Conservation (phyloP, 2,888 invertebrate genomes). For the Sphaeridia pumilis region DNA sequence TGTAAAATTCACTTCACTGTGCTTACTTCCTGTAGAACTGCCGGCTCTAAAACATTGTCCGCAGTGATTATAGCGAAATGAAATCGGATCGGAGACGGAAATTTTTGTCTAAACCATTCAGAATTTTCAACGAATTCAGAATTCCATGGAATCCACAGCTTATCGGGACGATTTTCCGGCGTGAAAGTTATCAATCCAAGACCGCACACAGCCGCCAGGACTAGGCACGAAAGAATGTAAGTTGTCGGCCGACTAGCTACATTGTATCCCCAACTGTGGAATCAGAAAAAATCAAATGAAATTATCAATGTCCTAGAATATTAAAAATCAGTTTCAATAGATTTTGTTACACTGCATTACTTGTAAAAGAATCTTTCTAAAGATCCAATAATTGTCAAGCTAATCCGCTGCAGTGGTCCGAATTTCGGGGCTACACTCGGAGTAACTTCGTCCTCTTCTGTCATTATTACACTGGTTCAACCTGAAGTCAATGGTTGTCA, state of each 20-base stretch:
- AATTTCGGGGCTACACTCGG: background rate
- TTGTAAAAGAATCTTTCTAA: slow-evolving; percentile 30
- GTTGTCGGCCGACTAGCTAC: slow-evolving; percentile 27
- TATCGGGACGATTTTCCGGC: slow-evolving; percentile 34
- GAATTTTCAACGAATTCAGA: slow-evolving; percentile 37
- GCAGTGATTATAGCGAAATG: slow-evolving; percentile 36
- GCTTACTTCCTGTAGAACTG: slow-evolving; percentile 26
- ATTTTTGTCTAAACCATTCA: slow-evolving; percentile 37
- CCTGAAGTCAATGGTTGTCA: too few species aligned
- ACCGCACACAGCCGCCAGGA: slow-evolving; percentile 22
- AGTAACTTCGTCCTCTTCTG: too few species aligned
- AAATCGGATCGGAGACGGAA: slow-evolving; percentile 36
- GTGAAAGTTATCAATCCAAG: slow-evolving; percentile 31
- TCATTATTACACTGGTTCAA: too few species aligned
- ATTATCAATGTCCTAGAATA: background rate
- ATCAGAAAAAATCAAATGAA: background rate
- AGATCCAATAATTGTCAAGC: slow-evolving; percentile 23
- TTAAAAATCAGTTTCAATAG: background rate
- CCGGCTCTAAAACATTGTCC: slow-evolving; percentile 32
- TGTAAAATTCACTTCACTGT: background rate
- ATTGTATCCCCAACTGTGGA: slow-evolving; percentile 34
- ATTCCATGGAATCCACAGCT: slow-evolving; percentile 38
- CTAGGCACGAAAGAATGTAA: slow-evolving; percentile 26
- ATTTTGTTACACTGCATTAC: slow-evolving; percentile 10
- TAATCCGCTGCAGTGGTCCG: slow-evolving; percentile 8